phyloP scores from a whole-genome alignment of 2,888 invertebrate genomes.

The Xylocampa areola region DNA sequence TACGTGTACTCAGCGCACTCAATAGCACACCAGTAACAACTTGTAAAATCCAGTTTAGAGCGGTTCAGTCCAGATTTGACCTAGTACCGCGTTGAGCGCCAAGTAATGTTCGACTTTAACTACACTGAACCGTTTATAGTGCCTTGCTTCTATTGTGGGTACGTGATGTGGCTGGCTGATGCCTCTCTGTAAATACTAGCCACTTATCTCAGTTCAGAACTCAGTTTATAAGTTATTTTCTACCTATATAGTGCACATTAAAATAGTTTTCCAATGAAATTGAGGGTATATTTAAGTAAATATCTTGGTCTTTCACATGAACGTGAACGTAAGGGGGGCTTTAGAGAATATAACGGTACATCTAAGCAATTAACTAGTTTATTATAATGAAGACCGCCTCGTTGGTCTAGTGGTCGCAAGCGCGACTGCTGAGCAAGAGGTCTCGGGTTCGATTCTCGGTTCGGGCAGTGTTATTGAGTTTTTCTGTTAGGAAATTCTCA shows the following conservation, averaged over 20 bases:
- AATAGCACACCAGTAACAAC: conserved; percentile 50
- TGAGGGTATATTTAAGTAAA: conserved; percentile 2
- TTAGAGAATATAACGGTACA: conserved; percentile 17
- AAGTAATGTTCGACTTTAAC: conserved; percentile 44
- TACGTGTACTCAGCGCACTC: conserved; percentile 32
- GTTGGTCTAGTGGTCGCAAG: no score
- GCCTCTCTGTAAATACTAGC: conserved; percentile 12
- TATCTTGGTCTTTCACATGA: not conserved
- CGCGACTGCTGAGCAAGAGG: no score
- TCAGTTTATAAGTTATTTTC: no score
- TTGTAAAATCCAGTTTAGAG: conserved; percentile 46
- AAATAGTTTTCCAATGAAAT: not conserved
- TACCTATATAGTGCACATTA: not conserved
- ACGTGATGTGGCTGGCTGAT: conserved; percentile 37
- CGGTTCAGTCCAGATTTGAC: conserved; percentile 36
- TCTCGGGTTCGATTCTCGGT: no score
- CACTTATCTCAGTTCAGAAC: conserved; percentile 3
- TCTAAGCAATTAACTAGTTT: conserved; percentile 37
- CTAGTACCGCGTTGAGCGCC: conserved; percentile 35
- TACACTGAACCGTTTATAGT: conserved; percentile 47
- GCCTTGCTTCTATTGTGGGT: conserved; percentile 33
- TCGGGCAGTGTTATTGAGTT: no score
- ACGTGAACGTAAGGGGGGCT: conserved; percentile 6
- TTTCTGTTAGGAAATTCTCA: no score
- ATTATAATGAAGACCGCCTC: conserved; percentile 40